Percentiles rank a stretch among this genome's conserved stretches.
Conservation (phyloP, 2,888 invertebrate species). For the Criorhina ranunculi region DNA sequence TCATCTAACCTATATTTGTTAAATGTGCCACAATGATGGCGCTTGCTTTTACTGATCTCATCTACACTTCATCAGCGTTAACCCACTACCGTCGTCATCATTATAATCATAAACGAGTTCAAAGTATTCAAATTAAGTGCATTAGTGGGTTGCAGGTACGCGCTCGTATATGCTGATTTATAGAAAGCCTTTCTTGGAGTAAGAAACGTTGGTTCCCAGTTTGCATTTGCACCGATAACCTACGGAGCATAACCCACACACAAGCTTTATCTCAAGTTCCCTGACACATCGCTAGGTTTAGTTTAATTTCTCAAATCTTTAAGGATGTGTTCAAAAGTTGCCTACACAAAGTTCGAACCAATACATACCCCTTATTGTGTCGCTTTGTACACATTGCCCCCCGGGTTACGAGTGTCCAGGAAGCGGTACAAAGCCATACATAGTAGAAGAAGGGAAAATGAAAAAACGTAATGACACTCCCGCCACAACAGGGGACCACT, state of each 20-base stretch:
- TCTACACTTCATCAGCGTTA: slow-evolving; percentile 50
- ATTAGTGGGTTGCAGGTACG: too few species aligned
- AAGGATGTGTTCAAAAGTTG: too few species aligned
- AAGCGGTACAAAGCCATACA: slow-evolving; percentile 37
- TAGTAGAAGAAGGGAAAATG: slow-evolving; percentile 5
- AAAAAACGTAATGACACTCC: slow-evolving; percentile 23
- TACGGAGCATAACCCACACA: too few species aligned
- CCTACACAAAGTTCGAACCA: too few species aligned
- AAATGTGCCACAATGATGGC: slow-evolving; percentile 54
- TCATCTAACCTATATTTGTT: slow-evolving; percentile 63
- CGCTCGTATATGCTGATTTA: too few species aligned
- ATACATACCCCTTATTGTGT: slow-evolving; percentile 3
- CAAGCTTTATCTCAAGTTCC: too few species aligned
- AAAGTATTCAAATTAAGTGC: slow-evolving; percentile 5
- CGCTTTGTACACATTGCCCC: slow-evolving; percentile 14
- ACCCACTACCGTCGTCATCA: slow-evolving; percentile 31
- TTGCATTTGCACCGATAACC: too few species aligned
- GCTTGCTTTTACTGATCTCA: slow-evolving; percentile 48
- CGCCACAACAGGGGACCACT: slow-evolving; percentile 27
- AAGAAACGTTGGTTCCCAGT: too few species aligned
- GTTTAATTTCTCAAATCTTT: too few species aligned
- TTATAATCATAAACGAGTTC: slow-evolving; percentile 31
- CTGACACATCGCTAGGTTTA: too few species aligned
- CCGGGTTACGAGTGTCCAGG: slow-evolving; percentile 41
- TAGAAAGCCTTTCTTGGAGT: too few species aligned